Conservation (phyloP, 2,888 invertebrate species). For the Cheilosia impressa region DNA sequence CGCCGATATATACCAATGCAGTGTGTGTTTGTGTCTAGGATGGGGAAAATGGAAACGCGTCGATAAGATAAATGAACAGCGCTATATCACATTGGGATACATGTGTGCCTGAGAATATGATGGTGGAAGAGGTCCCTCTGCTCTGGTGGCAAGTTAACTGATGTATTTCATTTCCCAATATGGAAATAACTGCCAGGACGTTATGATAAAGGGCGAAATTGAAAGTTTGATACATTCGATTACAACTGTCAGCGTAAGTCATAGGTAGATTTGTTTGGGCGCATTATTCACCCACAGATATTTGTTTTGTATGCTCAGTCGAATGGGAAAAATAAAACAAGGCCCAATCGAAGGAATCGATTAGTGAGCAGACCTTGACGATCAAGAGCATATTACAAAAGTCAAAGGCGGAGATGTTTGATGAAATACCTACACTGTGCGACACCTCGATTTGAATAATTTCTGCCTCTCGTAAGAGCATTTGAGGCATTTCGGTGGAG, state of each 20-base stretch:
- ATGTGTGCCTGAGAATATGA: slow-evolving; percentile 12
- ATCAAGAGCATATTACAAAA: no score
- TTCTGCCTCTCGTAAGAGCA: no score
- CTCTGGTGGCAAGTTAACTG: slow-evolving; percentile 43
- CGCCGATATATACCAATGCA: slow-evolving; percentile 53
- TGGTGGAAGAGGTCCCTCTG: slow-evolving; percentile 6
- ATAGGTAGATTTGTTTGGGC: slow-evolving; percentile 63
- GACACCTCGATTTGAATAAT: no score
- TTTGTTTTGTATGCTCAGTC: not conserved
- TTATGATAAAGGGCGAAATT: slow-evolving; percentile 67
- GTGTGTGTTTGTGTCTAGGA: slow-evolving; percentile 9
- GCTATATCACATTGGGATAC: slow-evolving; percentile 66
- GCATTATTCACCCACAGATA: slow-evolving; percentile 32
- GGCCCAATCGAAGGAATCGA: no score
- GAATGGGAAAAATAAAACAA: no score
- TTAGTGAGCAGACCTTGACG: no score
- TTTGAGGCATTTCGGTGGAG: no score
- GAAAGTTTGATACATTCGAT: slow-evolving; percentile 71
- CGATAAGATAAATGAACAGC: slow-evolving; percentile 74
- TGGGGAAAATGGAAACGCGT: slow-evolving; percentile 71
- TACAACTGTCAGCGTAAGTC: slow-evolving; percentile 64
- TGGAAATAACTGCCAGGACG: slow-evolving; percentile 69
- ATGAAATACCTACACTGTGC: no score
- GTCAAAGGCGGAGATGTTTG: no score
- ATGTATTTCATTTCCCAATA: slow-evolving; percentile 74